These are phyloP conservation scores for Tichodroma muraria DNA, from an alignment of 2,113 vertebrate genomes.

Conservation along the genomic window DNA sequence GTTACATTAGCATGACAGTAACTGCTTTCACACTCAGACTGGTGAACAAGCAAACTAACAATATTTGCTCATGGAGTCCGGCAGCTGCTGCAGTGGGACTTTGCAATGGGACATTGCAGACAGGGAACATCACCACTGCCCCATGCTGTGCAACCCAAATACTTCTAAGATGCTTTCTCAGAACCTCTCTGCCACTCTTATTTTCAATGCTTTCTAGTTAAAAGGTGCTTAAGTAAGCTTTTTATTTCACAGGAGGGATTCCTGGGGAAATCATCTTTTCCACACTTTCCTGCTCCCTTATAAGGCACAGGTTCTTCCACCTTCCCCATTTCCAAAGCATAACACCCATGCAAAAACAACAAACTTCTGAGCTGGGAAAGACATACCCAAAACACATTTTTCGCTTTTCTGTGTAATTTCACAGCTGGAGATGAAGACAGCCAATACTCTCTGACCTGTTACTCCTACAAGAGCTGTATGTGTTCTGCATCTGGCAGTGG, in stretches of 20 bases:
- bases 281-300: not conserved
- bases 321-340: not conserved
- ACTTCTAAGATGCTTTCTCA: not conserved
- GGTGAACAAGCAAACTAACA: not conserved
- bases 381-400: not conserved
- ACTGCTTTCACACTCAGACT: not conserved
- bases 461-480: not conserved
- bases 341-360: not conserved
- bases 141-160: not conserved
- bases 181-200: not conserved
- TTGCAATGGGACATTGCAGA: not conserved
- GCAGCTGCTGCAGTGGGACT: not conserved
- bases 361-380: not conserved
- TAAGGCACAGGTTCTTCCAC: not conserved
- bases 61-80: not conserved
- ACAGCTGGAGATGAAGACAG: not conserved
- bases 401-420: not conserved
- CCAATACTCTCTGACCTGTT: not conserved
- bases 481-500: not conserved
- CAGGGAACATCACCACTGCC: not conserved
- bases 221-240: not conserved
- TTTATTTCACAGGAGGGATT: not conserved
- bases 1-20: not conserved
- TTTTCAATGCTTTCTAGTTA: not conserved
- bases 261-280: not conserved